These are phyloP conservation scores for Bhutanitis thaidina DNA, from an alignment of 2,888 invertebrate species.

Conservation along the genomic window DNA sequence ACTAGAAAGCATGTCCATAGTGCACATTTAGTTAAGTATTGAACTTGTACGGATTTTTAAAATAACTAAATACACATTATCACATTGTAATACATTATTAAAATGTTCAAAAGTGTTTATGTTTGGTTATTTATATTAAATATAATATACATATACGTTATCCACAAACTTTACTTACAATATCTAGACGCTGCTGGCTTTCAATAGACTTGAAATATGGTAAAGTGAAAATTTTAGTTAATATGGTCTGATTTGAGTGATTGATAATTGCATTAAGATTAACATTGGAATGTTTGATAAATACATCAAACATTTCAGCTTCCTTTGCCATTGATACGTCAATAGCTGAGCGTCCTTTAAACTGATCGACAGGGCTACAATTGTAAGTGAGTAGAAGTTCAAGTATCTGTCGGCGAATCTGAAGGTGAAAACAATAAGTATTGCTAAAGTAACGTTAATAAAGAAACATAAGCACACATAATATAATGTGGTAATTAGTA, in stretches of 20 bases:
- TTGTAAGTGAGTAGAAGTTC: slow-evolving; percentile 51
- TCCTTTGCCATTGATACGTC: slow-evolving; percentile 46
- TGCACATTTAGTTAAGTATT: no score
- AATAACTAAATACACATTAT: no score
- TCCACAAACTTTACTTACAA: slow-evolving; percentile 31
- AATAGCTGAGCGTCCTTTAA: slow-evolving; percentile 49
- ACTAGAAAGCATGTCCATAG: slow-evolving; percentile 31
- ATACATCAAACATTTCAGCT: slow-evolving; percentile 43
- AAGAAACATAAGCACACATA: no score
- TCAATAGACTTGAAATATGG: slow-evolving; percentile 45
- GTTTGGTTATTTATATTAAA: no score
- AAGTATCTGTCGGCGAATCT: slow-evolving; percentile 45
- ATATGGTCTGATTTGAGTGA: slow-evolving; percentile 46
- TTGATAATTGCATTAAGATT: slow-evolving; percentile 58
- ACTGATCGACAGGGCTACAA: slow-evolving; percentile 44
- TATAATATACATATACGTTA: no score
- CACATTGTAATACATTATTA: no score
- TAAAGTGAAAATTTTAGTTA: slow-evolving; percentile 54
- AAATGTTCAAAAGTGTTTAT: no score
- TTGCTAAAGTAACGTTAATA: no score
- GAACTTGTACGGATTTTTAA: no score
- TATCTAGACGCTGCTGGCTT: slow-evolving; percentile 40
- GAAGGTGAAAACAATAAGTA: no score
- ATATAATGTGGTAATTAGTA: no score
- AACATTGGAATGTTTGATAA: slow-evolving; percentile 46